These are phyloP conservation scores for Phylloscopus trochilus DNA, from an alignment of 2,113 vertebrate species.

Conservation along the genomic window DNA sequence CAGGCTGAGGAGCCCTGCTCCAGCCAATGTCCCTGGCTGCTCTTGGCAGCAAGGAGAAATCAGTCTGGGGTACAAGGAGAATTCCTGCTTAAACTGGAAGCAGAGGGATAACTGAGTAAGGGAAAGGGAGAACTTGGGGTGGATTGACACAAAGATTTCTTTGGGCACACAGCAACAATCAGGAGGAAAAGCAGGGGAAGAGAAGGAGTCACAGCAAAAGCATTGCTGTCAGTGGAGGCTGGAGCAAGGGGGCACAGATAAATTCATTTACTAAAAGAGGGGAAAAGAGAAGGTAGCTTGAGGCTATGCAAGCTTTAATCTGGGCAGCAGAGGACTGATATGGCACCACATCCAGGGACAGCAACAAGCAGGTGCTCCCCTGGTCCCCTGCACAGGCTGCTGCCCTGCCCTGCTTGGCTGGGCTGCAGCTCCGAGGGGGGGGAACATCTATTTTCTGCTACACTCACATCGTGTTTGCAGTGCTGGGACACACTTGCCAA, in stretches of 20 bases:
- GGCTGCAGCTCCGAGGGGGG: not conserved
- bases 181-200: not conserved
- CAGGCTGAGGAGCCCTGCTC: not conserved
- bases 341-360: too few species aligned
- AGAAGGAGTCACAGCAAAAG: not conserved
- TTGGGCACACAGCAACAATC: not conserved
- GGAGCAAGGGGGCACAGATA: not conserved
- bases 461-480: not conserved
- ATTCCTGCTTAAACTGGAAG: not conserved
- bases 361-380: accelerated
- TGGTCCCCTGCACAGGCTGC: not conserved
- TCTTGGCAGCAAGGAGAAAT: not conserved
- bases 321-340: not conserved
- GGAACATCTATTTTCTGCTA: not conserved
- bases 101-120: not conserved
- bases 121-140: not conserved
- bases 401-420: not conserved
- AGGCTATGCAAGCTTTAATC: not conserved
- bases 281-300: not conserved
- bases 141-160: not conserved
- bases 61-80: not conserved
- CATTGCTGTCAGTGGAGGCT: not conserved
- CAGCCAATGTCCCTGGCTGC: not conserved
- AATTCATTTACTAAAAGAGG: not conserved
- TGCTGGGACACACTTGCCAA: not conserved